Conservation (phyloP, 2,888 invertebrate genomes). For the Erebia ligea region DNA sequence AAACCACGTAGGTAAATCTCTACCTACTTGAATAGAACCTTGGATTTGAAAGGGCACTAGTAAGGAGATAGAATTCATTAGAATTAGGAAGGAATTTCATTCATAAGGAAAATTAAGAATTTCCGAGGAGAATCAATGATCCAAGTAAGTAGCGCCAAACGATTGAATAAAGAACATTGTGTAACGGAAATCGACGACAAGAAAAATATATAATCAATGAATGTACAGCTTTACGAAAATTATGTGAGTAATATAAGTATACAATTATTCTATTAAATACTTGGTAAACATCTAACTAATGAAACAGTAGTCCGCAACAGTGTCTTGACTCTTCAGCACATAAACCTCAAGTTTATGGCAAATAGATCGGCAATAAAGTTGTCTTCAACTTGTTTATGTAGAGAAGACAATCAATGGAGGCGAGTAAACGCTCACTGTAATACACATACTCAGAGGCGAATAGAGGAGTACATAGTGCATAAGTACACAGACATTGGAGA, state of each 20-base stretch:
- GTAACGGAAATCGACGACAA: neutral
- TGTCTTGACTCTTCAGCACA: slow-evolving; percentile 39
- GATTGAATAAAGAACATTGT: no score
- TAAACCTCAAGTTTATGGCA: slow-evolving; percentile 54
- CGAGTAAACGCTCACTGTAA: slow-evolving; percentile 7
- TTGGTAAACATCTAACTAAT: neutral
- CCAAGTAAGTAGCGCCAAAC: no score
- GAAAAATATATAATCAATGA: no score
- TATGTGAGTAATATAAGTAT: no score
- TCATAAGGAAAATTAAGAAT: no score
- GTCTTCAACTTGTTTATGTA: slow-evolving; percentile 49
- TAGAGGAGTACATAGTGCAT: neutral
- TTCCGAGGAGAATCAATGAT: no score
- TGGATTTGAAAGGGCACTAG: no score
- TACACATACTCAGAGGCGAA: slow-evolving; percentile 4
- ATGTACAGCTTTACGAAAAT: no score
- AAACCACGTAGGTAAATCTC: no score
- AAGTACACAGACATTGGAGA: slow-evolving; percentile 6
- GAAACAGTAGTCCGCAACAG: neutral
- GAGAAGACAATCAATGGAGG: slow-evolving; percentile 21
- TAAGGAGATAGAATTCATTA: no score
- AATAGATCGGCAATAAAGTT: slow-evolving; percentile 60
- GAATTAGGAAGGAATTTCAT: no score
- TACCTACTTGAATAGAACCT: no score
- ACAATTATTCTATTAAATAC: neutral